Conservation (phyloP, 2,888 invertebrate species). For the Ophion ventricosus region DNA sequence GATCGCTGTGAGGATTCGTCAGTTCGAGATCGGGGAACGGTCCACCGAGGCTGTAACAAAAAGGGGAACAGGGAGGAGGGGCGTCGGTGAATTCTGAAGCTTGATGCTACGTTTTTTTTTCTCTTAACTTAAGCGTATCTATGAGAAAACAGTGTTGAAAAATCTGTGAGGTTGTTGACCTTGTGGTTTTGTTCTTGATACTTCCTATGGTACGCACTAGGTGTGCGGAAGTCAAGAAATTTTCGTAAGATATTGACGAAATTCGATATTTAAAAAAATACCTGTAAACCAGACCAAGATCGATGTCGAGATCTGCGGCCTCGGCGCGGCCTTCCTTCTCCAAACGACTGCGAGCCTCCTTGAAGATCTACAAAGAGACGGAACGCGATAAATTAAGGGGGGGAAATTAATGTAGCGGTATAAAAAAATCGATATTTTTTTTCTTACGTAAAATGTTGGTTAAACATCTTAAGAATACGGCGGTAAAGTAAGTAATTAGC, state of each 20-base stretch:
- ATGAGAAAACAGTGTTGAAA: too few species aligned
- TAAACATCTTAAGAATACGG: too few species aligned
- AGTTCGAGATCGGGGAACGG: conserved; percentile 90
- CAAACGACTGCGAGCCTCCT: conserved; percentile 82
- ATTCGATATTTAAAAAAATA: conserved; percentile 48
- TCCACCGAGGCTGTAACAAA: conserved; percentile 86
- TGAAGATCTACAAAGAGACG: conserved; percentile 78
- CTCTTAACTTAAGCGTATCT: too few species aligned
- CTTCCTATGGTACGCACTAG: too few species aligned
- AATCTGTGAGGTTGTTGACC: too few species aligned
- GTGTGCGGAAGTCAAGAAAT: too few species aligned
- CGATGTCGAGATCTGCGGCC: conserved; percentile 85
- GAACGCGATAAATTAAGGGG: not conserved
- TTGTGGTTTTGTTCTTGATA: too few species aligned
- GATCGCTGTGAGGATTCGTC: conserved; percentile 87
- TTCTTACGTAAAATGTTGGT: too few species aligned
- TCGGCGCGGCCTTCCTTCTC: conserved; percentile 81
- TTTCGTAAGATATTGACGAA: not conserved
- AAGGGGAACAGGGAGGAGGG: not conserved
- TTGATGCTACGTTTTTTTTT: too few species aligned
- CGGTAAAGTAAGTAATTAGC: too few species aligned
- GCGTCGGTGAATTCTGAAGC: not conserved
- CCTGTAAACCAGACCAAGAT: conserved; percentile 88
- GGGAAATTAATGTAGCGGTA: too few species aligned
- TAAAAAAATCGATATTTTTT: too few species aligned